Base-by-base conservation (phyloP, 2,888 invertebrate species). In the Noctua janthina region DNA sequence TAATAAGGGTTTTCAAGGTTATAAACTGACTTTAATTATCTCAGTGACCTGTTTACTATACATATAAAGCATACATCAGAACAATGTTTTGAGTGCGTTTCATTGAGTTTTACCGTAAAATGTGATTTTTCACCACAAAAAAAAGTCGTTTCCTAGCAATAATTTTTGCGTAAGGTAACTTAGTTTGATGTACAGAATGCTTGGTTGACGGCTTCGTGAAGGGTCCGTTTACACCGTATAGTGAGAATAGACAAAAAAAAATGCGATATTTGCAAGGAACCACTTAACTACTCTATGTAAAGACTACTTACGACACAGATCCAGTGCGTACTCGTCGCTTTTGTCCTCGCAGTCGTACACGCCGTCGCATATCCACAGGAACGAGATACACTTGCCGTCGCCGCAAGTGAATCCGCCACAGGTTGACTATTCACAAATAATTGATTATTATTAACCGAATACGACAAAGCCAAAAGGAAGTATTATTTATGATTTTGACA, bases 311-410 rank as follows among this genome's bases (percentile, higher is more conserved):
- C 95, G 90, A 85, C 95, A 95, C 15, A 91, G 83, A 2, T 92
- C 91, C 23, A 82, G 80, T 0, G 75, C 82, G n/a, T 87, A 77
- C 92, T 99, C 99, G 91, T 99, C 99, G 17, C 98, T 98, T 70
- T 97, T 96, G 91, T 99, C 98, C 0, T 94, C 94, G 90, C 99
- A 99, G 91, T 99, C 98, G 82, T 98, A 97, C 0, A 92, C 90
- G 0, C 97, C 97, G 88, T 98, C 98, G 92, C 98, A 98, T 2
- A 97, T 94, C 97, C 98, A 98, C 62, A 97, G 92, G 1, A 90
- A 92, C 0, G 97, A 97, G 70, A 99, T 98, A 90, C 99, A 99
- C 70, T 97, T 97, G 15, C 96, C 95, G 93, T 97, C 97, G 51
- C 93, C 93, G 88, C 98, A 98, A 39, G 94, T 93, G 92, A 98